Conservation (phyloP, 2,888 invertebrate species). For the Hydropsyche betteni region DNA sequence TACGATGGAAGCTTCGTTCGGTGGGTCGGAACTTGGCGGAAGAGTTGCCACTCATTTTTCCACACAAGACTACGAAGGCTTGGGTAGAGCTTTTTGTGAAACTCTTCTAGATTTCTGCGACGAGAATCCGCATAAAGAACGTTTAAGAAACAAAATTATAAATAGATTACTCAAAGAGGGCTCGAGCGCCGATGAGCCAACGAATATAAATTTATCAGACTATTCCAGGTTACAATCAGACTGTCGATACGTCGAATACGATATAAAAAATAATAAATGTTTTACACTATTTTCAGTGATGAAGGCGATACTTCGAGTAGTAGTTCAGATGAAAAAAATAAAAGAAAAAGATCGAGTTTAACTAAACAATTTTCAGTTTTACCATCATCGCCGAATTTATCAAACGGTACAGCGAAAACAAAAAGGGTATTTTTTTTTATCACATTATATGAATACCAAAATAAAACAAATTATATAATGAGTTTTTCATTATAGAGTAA, state of each 20-base stretch:
- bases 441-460: conserved; percentile 5
- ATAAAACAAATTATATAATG: not conserved
- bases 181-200: conserved; percentile 88
- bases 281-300: conserved; percentile 67
- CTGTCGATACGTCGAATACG: not conserved
- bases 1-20: conserved; percentile 95
- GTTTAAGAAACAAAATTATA: conserved; percentile 80
- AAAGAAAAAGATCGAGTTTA: conserved; percentile 61
- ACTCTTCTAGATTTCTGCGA: conserved; percentile 92
- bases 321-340: conserved; percentile 73
- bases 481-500: conserved; percentile 56
- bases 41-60: conserved; percentile 86
- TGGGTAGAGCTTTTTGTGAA: conserved; percentile 92
- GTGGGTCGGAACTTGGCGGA: conserved; percentile 85
- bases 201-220: conserved; percentile 85
- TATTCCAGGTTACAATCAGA: conserved; percentile 81
- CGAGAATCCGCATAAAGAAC: conserved; percentile 84
- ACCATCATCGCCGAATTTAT: conserved; percentile 75
- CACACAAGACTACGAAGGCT: conserved; percentile 71
- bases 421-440: too few relatives aligned
- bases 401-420: conserved; percentile 57
- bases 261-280: conserved; percentile 1
- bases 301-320: conserved; percentile 82
- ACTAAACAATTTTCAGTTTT: conserved; percentile 65
- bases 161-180: conserved; percentile 82